phyloP scores from a whole-genome alignment of 2,797 vertebrate genomes.

The Pogonophryne albipinna region DNA sequence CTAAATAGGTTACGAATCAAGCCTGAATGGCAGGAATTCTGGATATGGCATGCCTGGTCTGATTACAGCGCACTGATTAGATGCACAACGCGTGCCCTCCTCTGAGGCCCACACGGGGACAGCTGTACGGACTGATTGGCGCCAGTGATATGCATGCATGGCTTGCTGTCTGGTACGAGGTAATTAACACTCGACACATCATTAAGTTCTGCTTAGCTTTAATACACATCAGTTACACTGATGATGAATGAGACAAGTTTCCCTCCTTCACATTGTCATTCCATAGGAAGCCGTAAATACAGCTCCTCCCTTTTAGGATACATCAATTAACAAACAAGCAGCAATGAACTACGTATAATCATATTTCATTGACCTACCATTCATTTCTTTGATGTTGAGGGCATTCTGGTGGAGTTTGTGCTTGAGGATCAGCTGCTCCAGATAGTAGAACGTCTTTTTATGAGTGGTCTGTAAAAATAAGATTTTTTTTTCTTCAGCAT shows the following conservation, averaged over 20 bases:
- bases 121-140: conserved; percentile 55
- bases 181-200: conserved; percentile 63
- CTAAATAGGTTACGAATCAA: conserved; percentile 45
- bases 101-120: conserved; percentile 52
- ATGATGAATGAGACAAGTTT: conserved; percentile 45
- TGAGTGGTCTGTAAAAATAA: conserved; percentile 88
- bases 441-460: conserved; percentile 98
- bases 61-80: conserved; percentile 67
- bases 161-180: conserved; percentile 48
- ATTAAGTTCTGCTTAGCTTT: conserved; percentile 49
- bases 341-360: neutral
- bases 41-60: conserved; percentile 46
- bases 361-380: conserved; percentile 83
- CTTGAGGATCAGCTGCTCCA: conserved; percentile 97
- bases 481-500: neutral
- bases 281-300: neutral
- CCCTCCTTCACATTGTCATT: conserved; percentile 26
- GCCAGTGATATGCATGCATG: conserved; percentile 59
- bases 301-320: neutral
- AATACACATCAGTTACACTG: conserved; percentile 50
- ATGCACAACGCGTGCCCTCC: conserved; percentile 34
- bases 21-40: conserved; percentile 43
- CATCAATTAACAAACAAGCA: neutral
- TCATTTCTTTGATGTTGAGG: conserved; percentile 96
- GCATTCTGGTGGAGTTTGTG: conserved; percentile 95